Evolutionary conservation across 2,797 vertebrate genomes (phyloP).

Genomic region (Phrynocephalus vlangalii): DNA sequence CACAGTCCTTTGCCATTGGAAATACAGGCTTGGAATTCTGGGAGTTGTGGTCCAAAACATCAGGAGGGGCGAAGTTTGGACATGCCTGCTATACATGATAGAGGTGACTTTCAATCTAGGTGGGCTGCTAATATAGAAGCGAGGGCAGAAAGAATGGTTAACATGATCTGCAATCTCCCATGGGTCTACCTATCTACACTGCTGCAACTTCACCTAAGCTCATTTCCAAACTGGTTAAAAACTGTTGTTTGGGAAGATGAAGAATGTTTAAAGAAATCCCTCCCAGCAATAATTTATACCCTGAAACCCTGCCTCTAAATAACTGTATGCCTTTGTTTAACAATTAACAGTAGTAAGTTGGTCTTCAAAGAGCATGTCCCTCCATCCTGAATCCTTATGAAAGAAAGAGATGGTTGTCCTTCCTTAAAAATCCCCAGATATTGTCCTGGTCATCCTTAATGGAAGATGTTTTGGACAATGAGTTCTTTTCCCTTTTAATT

Average conservation of each 20-base stretch:
- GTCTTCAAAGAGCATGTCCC: too few relatives aligned
- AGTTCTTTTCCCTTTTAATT: not conserved
- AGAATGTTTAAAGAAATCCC: not conserved
- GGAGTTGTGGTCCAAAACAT: too few relatives aligned
- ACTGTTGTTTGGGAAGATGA: not conserved
- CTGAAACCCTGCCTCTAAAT: too few relatives aligned
- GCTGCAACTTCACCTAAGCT: too few relatives aligned
- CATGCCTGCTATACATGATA: not conserved
- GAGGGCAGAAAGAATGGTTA: too few relatives aligned
- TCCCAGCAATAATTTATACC: not conserved
- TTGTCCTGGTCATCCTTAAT: too few relatives aligned
- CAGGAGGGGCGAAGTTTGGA: too few relatives aligned
- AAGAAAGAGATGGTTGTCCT: not conserved
- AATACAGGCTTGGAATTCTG: too few relatives aligned
- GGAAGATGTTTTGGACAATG: not conserved
- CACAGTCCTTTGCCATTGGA: too few relatives aligned
- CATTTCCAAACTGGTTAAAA: not conserved
- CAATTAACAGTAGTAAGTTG: not conserved
- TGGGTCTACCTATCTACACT: too few relatives aligned
- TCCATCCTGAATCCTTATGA: too few relatives aligned
- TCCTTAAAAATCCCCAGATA: not conserved
- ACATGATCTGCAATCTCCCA: not conserved
- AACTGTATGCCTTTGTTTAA: not conserved
- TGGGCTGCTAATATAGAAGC: not conserved
- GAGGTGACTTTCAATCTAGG: not conserved